Evolutionary conservation across 2,113 vertebrate species (phyloP), one percentile per base, ranked within the genome.

Genomic region (Pseudopodoces humilis): DNA sequence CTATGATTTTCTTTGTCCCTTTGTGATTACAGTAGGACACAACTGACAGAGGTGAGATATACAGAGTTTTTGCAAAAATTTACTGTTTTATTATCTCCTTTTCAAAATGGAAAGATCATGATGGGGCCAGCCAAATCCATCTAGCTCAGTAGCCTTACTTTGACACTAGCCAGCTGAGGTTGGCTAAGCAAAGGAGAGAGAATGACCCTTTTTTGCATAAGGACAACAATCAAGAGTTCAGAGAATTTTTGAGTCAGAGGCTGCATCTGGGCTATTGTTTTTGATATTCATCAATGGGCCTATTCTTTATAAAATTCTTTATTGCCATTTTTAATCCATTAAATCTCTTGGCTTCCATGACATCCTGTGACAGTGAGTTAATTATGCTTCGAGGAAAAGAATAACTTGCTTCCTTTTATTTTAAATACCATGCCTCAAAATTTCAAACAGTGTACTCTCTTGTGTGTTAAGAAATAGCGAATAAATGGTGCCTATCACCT

Each of bases 231-330:
- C 87, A 93, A 46, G n/a, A 90, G 47, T 70, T 81, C n/a, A 47
- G 86, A 88, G 64, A 71, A 81, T 64, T 92, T 88, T 52, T 88
- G 76, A 95, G 83, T 67, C 68, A 93, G 76, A 80, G 35, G 22
- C 53, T 94, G 83, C 91, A 94, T 95, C 92, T 95, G 95, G 76
- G 72, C 86, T 90, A 93, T 96, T 97, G 91, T 94, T 93, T 95
- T 70, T 75, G 5, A 67, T 71, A 31, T 67, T 93, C 60, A 64
- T 92, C 88, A 94, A 84, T 88, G n/a, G 64, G 74, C 52, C 94
- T 90, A 95, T 94, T 97, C 86, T 96, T 92, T 78, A 43, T 59
- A 64, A 90, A 80, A 83, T 81, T 83, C 52, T 90, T 37, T 92
- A 86, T 95, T 92, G 59, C 39, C 70, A 71, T 86, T 93, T 78